Evolutionary conservation across 1,140 invertebrate species (phyloP).

Genomic region (Caenorhabditis brenneri): DNA sequence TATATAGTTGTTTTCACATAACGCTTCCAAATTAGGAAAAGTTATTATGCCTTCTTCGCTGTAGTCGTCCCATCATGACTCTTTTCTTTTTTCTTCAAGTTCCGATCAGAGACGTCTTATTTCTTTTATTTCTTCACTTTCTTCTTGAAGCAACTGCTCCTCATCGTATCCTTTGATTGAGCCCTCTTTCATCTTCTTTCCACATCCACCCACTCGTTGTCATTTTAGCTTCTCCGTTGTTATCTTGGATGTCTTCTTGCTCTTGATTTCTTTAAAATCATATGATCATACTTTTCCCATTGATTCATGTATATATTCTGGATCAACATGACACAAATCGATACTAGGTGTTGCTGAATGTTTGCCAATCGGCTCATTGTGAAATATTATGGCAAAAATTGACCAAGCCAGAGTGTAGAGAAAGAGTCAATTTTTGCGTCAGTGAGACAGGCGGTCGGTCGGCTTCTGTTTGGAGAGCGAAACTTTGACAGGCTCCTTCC

Average conservation of each 20-base stretch:
- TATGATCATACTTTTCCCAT: neutral
- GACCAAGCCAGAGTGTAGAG: neutral
- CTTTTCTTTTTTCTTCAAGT: neutral
- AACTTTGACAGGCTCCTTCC: constrained; percentile 6
- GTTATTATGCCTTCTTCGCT: neutral
- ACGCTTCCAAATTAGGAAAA: neutral
- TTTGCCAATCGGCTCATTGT: constrained; percentile 34
- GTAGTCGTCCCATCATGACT: neutral
- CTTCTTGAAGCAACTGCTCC: constrained; percentile 19
- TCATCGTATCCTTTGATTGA: constrained; percentile 27
- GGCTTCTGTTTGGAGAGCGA: constrained; percentile 35
- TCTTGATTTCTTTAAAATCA: neutral
- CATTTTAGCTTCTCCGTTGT: neutral
- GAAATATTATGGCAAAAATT: constrained; percentile 42
- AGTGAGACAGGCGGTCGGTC: constrained; percentile 9
- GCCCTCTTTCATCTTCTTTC: neutral
- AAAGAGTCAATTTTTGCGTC: constrained; percentile 22
- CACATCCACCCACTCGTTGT: constrained; percentile 32
- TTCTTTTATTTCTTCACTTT: neutral
- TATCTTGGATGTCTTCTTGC: neutral
- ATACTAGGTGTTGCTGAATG: constrained; percentile 8
- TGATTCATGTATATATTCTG: neutral
- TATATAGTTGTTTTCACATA: neutral
- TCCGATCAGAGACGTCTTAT: constrained; percentile 8
- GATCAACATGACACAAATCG: constrained; percentile 29